Base-by-base conservation (phyloP, 2,888 invertebrate genomes). In the Tetranychus piercei region DNA sequence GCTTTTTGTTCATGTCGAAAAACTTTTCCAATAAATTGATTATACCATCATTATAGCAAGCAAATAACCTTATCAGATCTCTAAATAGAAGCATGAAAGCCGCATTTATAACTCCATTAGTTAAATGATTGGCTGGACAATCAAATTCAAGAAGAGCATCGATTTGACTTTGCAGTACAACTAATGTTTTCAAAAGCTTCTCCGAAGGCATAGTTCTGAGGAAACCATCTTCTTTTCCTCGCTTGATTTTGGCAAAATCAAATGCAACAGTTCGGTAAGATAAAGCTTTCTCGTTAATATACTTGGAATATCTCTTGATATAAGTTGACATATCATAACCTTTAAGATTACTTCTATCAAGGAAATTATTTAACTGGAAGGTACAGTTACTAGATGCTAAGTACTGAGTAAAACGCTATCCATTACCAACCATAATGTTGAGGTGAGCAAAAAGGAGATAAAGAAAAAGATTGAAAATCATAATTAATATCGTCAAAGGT, bases 311-410 rank as follows among this genome's bases (percentile, higher is more conserved):
- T 80, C 96, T 88, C 82, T 97, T 87, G 83, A 99, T 97, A 85
- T 95, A 99, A 80, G 94, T 94, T 73, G 97, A 97, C 96, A 99
- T 99, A 84, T 99, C 97, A 86, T 96, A 97, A 78, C 96, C 96
- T 90, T 96, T 95, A 75, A 94, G 91, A 81, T 93, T 93, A 81
- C 92, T 90, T 86, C 96, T 96, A 85, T 99, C 99, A 84, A 95
- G 87, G 85, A 96, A 99, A 87, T 90, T 92, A 85, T 90, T 92
- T 82, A 99, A 89, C 86, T 96, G 95, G 87, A 99, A 96, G 81
- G 94, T 93, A 83, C 96, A 95, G 87, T 97, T 99, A 86, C 95
- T 97, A 80, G 97, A 99, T 77, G 99, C 99, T 86, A 99, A 87
- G 86, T 96, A 99, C 86, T 99, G 99, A 83, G 96, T 96, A 85